A percentile compares a stretch with the other conserved stretches of the same genome.
These are phyloP conservation scores for Pseudotriccus pelzelni DNA, from an alignment of 2,797 vertebrate species.

Conservation along the genomic window DNA sequence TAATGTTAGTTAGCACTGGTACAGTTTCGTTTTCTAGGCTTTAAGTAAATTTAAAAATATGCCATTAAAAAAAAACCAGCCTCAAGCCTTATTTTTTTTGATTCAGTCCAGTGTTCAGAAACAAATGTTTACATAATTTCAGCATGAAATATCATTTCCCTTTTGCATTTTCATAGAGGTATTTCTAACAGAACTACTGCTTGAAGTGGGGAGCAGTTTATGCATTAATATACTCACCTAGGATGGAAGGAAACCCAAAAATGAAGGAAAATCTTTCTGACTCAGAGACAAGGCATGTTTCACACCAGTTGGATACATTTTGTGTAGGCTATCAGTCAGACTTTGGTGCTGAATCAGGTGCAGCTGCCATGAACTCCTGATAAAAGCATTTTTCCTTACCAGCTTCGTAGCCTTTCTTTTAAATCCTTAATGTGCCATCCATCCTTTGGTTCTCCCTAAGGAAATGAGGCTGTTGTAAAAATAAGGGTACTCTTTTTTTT, in stretches of 20 bases:
- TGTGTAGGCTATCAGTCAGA: neutral
- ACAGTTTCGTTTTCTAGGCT: no score
- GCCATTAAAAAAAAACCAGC: no score
- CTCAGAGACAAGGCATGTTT: neutral
- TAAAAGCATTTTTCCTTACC: neutral
- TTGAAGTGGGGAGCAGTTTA: neutral
- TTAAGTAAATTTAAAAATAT: no score
- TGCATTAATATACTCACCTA: neutral
- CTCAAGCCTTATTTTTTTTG: no score
- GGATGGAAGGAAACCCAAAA: neutral
- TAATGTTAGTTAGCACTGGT: no score
- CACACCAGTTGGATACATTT: neutral
- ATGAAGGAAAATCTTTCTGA: neutral
- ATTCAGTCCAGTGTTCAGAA: no score
- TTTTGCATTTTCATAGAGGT: neutral
- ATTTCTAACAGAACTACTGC: neutral
- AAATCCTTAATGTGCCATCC: neutral
- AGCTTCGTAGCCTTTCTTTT: neutral
- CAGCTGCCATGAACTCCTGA: neutral
- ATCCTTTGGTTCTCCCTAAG: neutral
- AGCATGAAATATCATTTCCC: neutral
- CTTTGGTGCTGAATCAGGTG: neutral
- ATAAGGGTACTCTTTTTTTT: rapidly evolving
- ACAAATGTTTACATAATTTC: no score
- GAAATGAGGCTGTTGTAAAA: neutral